phyloP scores from a whole-genome alignment of 1,140 invertebrate genomes.

The Episyrphus balteatus region DNA sequence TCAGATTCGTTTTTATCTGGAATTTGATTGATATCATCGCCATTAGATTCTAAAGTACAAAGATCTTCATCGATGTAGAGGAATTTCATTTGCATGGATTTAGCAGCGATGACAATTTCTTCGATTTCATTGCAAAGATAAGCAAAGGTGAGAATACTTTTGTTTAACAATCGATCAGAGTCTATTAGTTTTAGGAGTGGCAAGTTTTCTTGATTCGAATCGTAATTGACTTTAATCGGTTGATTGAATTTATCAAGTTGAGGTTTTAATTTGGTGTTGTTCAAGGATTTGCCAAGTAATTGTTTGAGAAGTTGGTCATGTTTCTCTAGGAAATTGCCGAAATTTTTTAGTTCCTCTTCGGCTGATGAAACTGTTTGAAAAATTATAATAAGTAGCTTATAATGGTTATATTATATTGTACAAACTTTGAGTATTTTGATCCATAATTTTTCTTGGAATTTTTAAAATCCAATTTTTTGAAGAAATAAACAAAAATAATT shows the following conservation, averaged over 20 bases:
- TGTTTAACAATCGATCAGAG: constrained; percentile 70
- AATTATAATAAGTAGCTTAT: background rate
- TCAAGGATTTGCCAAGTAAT: constrained; percentile 7
- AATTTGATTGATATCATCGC: background rate
- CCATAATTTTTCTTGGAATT: no score
- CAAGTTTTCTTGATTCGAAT: constrained; percentile 45
- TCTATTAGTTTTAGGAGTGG: constrained; percentile 56
- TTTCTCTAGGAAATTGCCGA: constrained; percentile 22
- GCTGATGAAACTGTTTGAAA: constrained; percentile 19
- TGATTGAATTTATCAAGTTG: background rate
- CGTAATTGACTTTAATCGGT: constrained; percentile 5
- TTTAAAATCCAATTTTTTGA: no score
- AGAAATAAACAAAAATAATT: no score
- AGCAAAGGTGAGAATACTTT: constrained; percentile 69
- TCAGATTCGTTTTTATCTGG: constrained; percentile 1
- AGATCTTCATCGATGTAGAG: constrained; percentile 35
- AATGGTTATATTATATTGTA: no score
- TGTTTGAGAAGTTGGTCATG: constrained; percentile 17
- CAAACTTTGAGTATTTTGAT: no score
- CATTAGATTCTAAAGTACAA: constrained; percentile 8
- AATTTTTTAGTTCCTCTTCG: constrained; percentile 26
- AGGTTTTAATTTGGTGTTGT: background rate
- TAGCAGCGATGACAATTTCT: constrained; percentile 54
- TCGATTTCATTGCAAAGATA: constrained; percentile 66
- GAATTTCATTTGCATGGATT: constrained; percentile 43